Base-by-base conservation (phyloP, 2,888 invertebrate genomes). In the Schizotus pectinicornis region DNA sequence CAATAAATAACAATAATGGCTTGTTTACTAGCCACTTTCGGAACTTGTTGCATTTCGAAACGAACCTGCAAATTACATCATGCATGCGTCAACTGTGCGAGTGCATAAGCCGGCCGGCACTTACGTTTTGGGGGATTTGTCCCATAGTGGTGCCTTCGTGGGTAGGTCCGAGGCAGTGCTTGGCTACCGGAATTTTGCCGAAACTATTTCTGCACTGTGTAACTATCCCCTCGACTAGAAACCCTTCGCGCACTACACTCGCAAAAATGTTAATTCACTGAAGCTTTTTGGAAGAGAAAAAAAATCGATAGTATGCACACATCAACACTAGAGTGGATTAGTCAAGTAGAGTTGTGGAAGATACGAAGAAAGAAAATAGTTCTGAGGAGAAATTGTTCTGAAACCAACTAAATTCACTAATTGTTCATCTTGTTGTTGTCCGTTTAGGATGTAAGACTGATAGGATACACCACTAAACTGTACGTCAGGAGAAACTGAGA, bases 151-250 rank as follows among this genome's bases (percentile, higher is more conserved):
- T 79, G 56, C 77, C 79, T 71, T 79, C 79, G 69, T 73, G 77
- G 72, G 73, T 72, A 65, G 74, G 74, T 71, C 77, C 77, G 74
- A 75, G 75, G 73, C 77, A 75, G 58, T 73, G 72, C 67, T 76
- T 77, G 47, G 79, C 80, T 60, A 81, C 80, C 63, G 80, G 81
- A 81, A 81, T 81, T 77, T 80, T 81, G 77, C 51, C 68, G 60
- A 59, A 59, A 51, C 49, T n/a, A n/a, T n/a, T 56, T 51, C 38
- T 14, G 7, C 13, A 41, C 13, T 22, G 3, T 22, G 5, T 22
- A 22, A 22, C 5, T 22, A 3, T 22, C 22, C 22, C 5, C 5
- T 33, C 9, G 11, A 1, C 14, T 1, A 30, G 36, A 35, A 11
- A 35, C 2, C 6, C 11, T 35, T 35, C 6, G 9, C 3, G 2